These are phyloP conservation scores for Catonia carolina DNA, from an alignment of 2,888 invertebrate genomes.

Conservation along the genomic window DNA sequence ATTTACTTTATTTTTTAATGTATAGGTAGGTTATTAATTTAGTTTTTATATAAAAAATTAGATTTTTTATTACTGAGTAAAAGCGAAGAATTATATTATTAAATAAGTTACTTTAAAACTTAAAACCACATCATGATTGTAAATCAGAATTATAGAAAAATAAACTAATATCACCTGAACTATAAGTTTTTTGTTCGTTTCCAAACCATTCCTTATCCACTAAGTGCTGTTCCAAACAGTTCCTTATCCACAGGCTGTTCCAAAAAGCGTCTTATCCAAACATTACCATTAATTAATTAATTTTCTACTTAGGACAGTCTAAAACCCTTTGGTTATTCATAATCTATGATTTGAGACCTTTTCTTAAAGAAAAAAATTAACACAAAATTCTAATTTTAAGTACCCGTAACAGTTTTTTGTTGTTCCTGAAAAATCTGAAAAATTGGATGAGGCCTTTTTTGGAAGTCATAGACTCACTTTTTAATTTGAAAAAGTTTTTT, in stretches of 20 bases:
- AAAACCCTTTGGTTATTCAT: not conserved
- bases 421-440: slow-evolving; percentile 2
- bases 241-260: not conserved
- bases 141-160: not conserved
- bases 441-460: not conserved
- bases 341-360: slow-evolving; percentile 1
- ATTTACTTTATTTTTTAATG: no score
- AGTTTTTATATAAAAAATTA: no score
- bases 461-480: slow-evolving; percentile 1
- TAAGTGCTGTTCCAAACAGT: slow-evolving; percentile 2
- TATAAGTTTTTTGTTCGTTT: not conserved
- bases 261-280: slow-evolving; percentile 6
- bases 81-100: no score
- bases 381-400: not conserved
- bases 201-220: slow-evolving; percentile 5
- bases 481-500: no score
- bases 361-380: not conserved
- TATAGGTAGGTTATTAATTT: no score
- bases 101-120: no score
- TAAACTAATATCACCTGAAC: not conserved
- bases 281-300: not conserved
- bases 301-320: not conserved
- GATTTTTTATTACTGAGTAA: slow-evolving; percentile 4
- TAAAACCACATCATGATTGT: no score
- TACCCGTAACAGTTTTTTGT: slow-evolving; percentile 3